These are phyloP conservation scores for Saguinus imperator DNA, from an alignment of 2,113 vertebrate species.

Conservation along the genomic window DNA sequence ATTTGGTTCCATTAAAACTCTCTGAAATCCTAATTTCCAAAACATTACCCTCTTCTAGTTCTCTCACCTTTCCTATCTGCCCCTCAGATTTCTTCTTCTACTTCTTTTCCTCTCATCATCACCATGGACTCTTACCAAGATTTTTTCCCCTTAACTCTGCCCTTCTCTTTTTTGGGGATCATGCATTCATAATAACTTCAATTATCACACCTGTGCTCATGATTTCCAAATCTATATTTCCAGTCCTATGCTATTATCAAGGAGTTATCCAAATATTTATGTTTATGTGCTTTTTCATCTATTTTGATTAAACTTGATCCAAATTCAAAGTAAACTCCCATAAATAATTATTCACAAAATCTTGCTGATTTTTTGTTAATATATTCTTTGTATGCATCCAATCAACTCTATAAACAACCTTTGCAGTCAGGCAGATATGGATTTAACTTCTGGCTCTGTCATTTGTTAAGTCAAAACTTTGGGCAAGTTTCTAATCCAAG, in stretches of 20 bases:
- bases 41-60: neutral
- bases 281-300: neutral
- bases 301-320: neutral
- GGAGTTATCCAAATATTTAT: neutral
- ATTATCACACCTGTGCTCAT: neutral
- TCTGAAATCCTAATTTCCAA: neutral
- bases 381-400: neutral
- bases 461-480: constrained; percentile 3
- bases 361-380: neutral
- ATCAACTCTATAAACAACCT: neutral
- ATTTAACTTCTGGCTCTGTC: neutral
- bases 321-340: neutral
- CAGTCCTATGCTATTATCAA: neutral
- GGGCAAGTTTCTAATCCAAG: neutral
- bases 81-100: neutral
- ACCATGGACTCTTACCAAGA: neutral
- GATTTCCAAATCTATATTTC: neutral
- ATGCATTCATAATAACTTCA: neutral
- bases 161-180: neutral
- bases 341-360: neutral
- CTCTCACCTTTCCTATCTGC: neutral
- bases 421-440: neutral
- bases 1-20: neutral
- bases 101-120: constrained; percentile 2
- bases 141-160: constrained; percentile 16